Conservation (phyloP, 2,888 invertebrate genomes). For the Alcis repandata region DNA sequence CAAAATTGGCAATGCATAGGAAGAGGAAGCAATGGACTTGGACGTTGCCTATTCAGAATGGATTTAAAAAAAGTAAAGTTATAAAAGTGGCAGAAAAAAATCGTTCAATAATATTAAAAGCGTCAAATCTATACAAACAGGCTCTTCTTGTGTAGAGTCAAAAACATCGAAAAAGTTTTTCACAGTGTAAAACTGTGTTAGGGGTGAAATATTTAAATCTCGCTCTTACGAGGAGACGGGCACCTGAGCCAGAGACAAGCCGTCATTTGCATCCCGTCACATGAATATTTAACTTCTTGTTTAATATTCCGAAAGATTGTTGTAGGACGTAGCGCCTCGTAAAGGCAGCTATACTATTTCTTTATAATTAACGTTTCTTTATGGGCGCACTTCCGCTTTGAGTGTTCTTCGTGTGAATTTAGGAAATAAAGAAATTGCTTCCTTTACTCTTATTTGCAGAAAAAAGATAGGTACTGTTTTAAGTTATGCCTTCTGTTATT, state of each 20-base stretch:
- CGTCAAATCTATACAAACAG: neutral
- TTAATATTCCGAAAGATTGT: slow-evolving; percentile 49
- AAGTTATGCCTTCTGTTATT: neutral
- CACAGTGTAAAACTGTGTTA: slow-evolving; percentile 27
- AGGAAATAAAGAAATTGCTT: neutral
- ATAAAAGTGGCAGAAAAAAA: too few relatives aligned
- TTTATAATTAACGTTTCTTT: slow-evolving; percentile 30
- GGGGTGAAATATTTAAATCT: slow-evolving; percentile 51
- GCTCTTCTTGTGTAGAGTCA: neutral
- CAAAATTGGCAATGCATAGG: too few relatives aligned
- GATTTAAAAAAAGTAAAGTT: too few relatives aligned
- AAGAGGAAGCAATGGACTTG: too few relatives aligned
- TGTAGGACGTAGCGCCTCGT: slow-evolving; percentile 35
- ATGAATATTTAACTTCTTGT: slow-evolving; percentile 61
- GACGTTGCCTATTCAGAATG: too few relatives aligned
- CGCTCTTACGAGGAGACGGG: slow-evolving; percentile 31
- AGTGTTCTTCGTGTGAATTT: slow-evolving; percentile 18
- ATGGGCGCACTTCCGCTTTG: slow-evolving; percentile 19
- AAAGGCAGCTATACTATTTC: slow-evolving; percentile 25
- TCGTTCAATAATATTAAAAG: neutral
- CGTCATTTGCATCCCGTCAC: slow-evolving; percentile 57
- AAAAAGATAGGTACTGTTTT: too few relatives aligned
- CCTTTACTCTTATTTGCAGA: neutral
- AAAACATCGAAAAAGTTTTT: slow-evolving; percentile 6
- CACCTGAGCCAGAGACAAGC: slow-evolving; percentile 53